phyloP scores from a whole-genome alignment of 2,888 invertebrate genomes.

The Sinelater perroti region DNA sequence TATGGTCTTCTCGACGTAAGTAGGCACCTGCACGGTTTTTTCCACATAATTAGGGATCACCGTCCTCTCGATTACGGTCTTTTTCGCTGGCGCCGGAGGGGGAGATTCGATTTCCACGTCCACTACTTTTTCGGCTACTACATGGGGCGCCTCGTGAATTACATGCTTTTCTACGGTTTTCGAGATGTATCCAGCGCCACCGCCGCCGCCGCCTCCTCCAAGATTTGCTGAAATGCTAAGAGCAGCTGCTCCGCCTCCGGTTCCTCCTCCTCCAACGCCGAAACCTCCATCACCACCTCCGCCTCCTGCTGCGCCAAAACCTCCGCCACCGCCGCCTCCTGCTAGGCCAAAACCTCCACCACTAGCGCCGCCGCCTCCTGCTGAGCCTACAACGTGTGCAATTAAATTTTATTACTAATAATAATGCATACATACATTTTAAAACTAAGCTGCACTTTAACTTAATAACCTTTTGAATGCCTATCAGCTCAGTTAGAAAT shows the following conservation, averaged over 20 bases:
- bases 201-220: slow-evolving; percentile 11
- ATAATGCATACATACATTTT: no score
- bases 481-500: no score
- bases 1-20: slow-evolving; percentile 57
- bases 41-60: slow-evolving; percentile 57
- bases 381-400: no score
- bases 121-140: slow-evolving; percentile 22
- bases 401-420: no score
- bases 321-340: background rate
- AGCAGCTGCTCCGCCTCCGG: slow-evolving; percentile 2
- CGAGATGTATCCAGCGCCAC: background rate
- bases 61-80: slow-evolving; percentile 55
- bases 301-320: background rate
- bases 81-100: slow-evolving; percentile 39
- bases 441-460: no score
- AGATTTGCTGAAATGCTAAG: slow-evolving; percentile 4
- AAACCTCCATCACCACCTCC: slow-evolving; percentile 1
- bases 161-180: slow-evolving; percentile 6
- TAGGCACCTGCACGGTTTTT: slow-evolving; percentile 56
- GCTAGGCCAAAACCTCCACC: background rate
- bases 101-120: slow-evolving; percentile 36
- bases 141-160: slow-evolving; percentile 43
- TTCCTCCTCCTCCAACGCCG: slow-evolving; percentile 1
- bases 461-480: no score
- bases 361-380: background rate